Base-by-base conservation (phyloP, 92 coral and sea anemone genomes). In the Galaxea fascicularis region DNA sequence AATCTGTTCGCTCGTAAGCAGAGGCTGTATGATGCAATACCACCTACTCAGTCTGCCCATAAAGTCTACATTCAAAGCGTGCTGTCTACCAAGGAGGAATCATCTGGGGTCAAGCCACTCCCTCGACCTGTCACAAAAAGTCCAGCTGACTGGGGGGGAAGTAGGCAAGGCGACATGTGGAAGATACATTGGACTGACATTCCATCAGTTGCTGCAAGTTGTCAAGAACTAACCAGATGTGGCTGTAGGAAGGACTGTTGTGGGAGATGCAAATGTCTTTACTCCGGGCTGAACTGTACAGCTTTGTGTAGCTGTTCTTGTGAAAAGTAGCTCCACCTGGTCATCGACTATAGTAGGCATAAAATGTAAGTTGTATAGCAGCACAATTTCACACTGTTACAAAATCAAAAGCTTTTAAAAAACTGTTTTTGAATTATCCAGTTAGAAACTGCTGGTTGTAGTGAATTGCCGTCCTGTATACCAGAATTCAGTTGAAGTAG, bases 71-170 rank as follows among this genome's bases (percentile, higher is more conserved):
- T 69, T 27, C 44, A n/a, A 71, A 75, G 54, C 82, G 84, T 10
- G 88, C 88, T 11, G 88, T 58, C 15, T 88, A 84, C 60, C 92
- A 89, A 78, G 87, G 66, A 10, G 82, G 87, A 17, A 31, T 87
- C 10, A 82, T 87, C 60, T 84, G 91, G 89, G 90, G 90, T 12
- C 92, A 85, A 45, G 64, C 82, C 41, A 56, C 56, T 49, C 17
- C n/a, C 79, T 11, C 65, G 29, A 35, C 89, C 84, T 39, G 62
- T 1, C 28, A 7, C 64, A 52, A 67, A 71, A 16, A 49, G 77
- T 85, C 87, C 93, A 29, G 85, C 68, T 8, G 75, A 72, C 17
- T 89, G 59, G 88, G 88, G 88, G 5, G 82, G 92, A 89, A 22
- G 8, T 14, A 52, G 73, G 26, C 45, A 84, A 57, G 76, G 27